These are phyloP conservation scores for Lepidostoma basale DNA, from an alignment of 1,140 invertebrate species.

Conservation along the genomic window DNA sequence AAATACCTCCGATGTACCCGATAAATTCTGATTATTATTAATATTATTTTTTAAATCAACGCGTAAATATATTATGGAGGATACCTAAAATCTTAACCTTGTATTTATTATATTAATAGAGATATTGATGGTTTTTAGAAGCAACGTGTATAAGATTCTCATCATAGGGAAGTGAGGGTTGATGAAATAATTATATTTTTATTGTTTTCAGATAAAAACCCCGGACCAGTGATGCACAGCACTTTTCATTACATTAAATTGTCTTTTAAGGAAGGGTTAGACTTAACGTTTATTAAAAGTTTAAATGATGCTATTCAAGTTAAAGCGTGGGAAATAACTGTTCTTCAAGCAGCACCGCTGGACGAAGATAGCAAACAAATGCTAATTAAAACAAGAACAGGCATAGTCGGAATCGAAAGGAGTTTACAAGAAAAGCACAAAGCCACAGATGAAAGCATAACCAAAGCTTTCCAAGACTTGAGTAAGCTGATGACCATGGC, in stretches of 20 bases:
- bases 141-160: no score
- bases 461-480: slow-evolving; percentile 93
- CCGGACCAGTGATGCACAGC: slow-evolving; percentile 77
- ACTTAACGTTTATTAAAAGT: slow-evolving; percentile 69
- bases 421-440: slow-evolving; percentile 88
- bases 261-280: slow-evolving; percentile 86
- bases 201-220: slow-evolving; percentile 66
- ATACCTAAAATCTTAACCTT: no score
- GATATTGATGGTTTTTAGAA: no score
- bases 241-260: slow-evolving; percentile 79
- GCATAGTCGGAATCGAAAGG: slow-evolving; percentile 95
- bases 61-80: no score
- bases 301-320: slow-evolving; percentile 67
- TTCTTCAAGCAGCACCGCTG: slow-evolving; percentile 30
- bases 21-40: no score
- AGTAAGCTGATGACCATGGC: slow-evolving; percentile 94
- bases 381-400: slow-evolving; percentile 75
- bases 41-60: no score
- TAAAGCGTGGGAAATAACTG: slow-evolving; percentile 66
- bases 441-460: slow-evolving; percentile 90
- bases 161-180: no score
- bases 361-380: slow-evolving; percentile 48
- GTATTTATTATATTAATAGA: no score
- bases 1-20: no score
- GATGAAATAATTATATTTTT: slow-evolving; percentile 32